Conservation (phyloP, 2,888 invertebrate species). For the Tipula unca region DNA sequence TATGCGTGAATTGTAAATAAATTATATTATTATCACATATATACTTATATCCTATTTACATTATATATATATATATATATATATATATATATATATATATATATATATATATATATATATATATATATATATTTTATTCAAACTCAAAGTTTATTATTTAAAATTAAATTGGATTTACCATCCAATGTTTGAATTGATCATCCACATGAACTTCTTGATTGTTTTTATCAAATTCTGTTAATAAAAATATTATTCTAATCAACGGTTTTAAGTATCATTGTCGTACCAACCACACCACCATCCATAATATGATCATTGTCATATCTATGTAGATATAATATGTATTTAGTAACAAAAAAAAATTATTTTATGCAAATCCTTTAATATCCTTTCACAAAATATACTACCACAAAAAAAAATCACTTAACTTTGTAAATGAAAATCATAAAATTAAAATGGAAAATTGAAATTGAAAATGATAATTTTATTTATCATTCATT, state of each 20-base stretch:
- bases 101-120: no score
- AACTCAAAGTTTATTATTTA: not conserved
- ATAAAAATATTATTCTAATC: conserved; percentile 2
- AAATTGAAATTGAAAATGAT: conserved; percentile 14
- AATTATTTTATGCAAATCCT: conserved; percentile 8
- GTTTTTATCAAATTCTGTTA: not conserved
- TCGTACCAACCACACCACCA: not conserved
- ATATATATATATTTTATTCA: no score
- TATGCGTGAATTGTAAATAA: not conserved
- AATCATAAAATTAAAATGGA: conserved; percentile 8
- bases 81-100: no score
- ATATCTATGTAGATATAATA: not conserved
- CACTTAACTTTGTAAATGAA: not conserved
- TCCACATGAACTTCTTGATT: not conserved
- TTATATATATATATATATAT: not conserved
- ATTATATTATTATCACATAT: not conserved
- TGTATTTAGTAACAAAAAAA: not conserved
- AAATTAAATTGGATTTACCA: not conserved
- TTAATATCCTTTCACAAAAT: conserved; percentile 14
- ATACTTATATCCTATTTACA: no score
- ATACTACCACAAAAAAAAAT: not conserved
- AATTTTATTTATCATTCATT: conserved; percentile 8
- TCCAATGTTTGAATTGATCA: not conserved
- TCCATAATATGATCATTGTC: not conserved
- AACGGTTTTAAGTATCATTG: not conserved